Evolutionary conservation across 2,797 vertebrate genomes (phyloP).

Genomic region (Halcyon smyrnensis): DNA sequence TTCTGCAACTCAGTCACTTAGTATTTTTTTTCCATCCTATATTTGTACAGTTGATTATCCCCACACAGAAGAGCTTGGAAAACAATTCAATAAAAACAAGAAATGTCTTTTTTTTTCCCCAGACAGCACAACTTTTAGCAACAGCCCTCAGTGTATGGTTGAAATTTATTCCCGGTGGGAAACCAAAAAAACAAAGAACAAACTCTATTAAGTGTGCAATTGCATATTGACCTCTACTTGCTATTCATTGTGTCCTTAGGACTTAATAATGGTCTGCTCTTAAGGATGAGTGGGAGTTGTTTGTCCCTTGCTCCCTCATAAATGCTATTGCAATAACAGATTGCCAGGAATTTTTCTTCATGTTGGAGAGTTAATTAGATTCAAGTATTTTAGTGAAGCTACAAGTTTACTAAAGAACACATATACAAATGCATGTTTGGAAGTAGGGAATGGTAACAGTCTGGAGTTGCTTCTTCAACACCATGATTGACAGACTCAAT

Average conservation of each 20-base stretch:
- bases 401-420: not conserved
- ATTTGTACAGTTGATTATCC: not conserved
- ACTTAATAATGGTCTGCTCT: not conserved
- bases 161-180: not conserved
- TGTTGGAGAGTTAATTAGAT: not conserved
- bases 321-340: not conserved
- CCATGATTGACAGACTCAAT: constrained; percentile 11
- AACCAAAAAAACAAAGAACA: not conserved
- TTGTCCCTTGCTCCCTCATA: not conserved
- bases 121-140: not conserved
- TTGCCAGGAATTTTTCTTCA: not conserved
- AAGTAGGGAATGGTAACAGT: not conserved
- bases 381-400: not conserved
- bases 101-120: not conserved
- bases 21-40: not conserved
- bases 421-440: not conserved
- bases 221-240: constrained; percentile 17
- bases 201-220: not conserved
- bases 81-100: not conserved
- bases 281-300: not conserved
- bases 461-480: constrained; percentile 13
- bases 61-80: not conserved
- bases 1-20: not conserved
- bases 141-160: not conserved
- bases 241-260: not conserved